A percentile compares a stretch with the other conserved stretches of the same genome.
Conservation (phyloP, 2,888 invertebrate genomes). For the Drosophila kanekoi region DNA sequence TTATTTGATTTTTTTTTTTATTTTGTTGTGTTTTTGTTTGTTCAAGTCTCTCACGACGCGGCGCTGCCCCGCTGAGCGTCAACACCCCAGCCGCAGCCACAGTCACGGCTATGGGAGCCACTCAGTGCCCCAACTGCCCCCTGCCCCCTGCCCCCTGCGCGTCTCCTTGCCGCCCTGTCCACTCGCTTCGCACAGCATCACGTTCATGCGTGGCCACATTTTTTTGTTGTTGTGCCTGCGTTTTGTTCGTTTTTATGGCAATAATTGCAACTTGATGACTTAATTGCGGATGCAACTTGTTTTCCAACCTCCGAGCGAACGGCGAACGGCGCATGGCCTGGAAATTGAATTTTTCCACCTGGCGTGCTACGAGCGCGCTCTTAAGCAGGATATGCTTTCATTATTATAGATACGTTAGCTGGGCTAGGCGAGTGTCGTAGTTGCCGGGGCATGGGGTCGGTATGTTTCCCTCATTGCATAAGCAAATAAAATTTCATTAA, state of each 20-base stretch:
- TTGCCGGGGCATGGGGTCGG: slow-evolving; percentile 15
- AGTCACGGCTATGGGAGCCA: slow-evolving; percentile 42
- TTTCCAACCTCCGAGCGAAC: slow-evolving; percentile 68
- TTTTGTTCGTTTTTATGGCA: slow-evolving; percentile 82
- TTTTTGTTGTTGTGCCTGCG: slow-evolving; percentile 64
- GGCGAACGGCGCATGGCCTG: slow-evolving; percentile 58
- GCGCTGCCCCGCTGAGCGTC: slow-evolving; percentile 76
- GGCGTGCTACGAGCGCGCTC: slow-evolving; percentile 52
- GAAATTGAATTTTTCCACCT: slow-evolving; percentile 81
- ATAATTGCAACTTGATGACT: slow-evolving; percentile 81
- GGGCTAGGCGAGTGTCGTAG: slow-evolving; percentile 12
- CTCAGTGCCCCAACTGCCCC: slow-evolving; percentile 24
- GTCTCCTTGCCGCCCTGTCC: neutral
- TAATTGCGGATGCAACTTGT: slow-evolving; percentile 82
- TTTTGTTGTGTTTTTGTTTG: slow-evolving; percentile 60
- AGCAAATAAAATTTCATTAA: slow-evolving; percentile 81
- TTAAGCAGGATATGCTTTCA: slow-evolving; percentile 82
- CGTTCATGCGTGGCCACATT: slow-evolving; percentile 81
- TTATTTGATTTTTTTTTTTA: slow-evolving; percentile 8
- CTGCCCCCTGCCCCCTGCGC: slow-evolving; percentile 6
- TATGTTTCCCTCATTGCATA: slow-evolving; percentile 74
- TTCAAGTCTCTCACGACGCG: slow-evolving; percentile 64
- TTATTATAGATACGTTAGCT: slow-evolving; percentile 72
- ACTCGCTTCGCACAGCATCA: slow-evolving; percentile 63
- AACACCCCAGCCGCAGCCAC: slow-evolving; percentile 66